Percentiles rank a stretch among this genome's conserved stretches.
These are phyloP conservation scores for Equus quagga DNA, from an alignment of 2,113 vertebrate genomes.

Conservation along the genomic window DNA sequence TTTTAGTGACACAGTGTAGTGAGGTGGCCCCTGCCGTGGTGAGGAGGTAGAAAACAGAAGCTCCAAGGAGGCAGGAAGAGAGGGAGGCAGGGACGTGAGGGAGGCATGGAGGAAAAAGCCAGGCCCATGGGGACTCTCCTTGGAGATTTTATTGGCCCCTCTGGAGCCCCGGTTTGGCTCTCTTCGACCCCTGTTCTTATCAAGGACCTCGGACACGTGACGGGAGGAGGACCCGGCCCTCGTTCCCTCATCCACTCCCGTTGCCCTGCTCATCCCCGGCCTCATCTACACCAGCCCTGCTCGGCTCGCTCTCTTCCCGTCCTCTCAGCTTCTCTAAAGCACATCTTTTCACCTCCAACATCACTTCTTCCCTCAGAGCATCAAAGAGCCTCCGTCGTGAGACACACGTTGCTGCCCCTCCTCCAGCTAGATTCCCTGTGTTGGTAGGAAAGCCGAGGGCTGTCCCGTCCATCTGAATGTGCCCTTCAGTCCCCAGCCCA, in stretches of 20 bases:
- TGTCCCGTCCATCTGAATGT: not conserved
- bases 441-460: not conserved
- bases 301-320: not conserved
- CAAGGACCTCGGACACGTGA: not conserved
- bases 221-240: not conserved
- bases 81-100: not conserved
- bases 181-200: not conserved
- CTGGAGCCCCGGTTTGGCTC: not conserved
- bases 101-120: not conserved
- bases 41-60: not conserved
- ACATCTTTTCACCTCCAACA: not conserved
- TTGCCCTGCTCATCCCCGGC: not conserved
- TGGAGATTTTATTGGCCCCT: not conserved
- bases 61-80: not conserved
- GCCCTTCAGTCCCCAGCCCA: not conserved
- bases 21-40: not conserved
- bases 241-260: not conserved
- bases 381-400: not conserved
- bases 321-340: not conserved
- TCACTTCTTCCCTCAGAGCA: not conserved
- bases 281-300: not conserved
- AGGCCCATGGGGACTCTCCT: not conserved
- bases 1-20: not conserved
- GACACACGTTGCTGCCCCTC: not conserved
- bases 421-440: not conserved